Percentiles rank a stretch among this genome's conserved stretches.
Conservation (phyloP, 30 jellyfish, hydroid and myxozoan species). For the Aurelia sp. region DNA sequence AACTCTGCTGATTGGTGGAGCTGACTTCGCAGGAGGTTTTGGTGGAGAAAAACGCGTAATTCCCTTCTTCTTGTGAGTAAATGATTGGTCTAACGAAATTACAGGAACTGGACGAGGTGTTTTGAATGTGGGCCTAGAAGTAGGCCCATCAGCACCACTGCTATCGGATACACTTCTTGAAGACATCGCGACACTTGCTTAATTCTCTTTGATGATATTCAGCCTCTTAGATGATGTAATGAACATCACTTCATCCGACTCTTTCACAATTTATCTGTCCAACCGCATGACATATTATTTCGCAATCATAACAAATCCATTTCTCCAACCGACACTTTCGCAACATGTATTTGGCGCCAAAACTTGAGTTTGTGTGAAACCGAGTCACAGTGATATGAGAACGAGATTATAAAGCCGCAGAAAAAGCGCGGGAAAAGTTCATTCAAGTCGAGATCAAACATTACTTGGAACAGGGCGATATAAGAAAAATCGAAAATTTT, state of each 20-base stretch:
- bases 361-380: background rate
- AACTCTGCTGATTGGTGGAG: conserved; percentile 96
- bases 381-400: background rate
- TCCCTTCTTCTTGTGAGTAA: conserved; percentile 82
- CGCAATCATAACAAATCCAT: background rate
- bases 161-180: background rate
- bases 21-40: conserved; percentile 96
- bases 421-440: no score
- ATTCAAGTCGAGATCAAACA: no score
- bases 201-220: no score
- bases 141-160: background rate
- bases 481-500: no score
- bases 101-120: conserved; percentile 94
- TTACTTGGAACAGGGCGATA: no score
- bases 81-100: conserved; percentile 48
- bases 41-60: conserved; percentile 79
- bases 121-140: conserved; percentile 57
- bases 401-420: background rate
- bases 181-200: no score
- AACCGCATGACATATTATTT: background rate
- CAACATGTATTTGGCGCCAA: conserved; percentile 22
- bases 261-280: no score
- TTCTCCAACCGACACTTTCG: background rate
- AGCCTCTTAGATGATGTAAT: no score
- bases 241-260: no score